phyloP scores from a whole-genome alignment of 2,888 invertebrate species.

The Ischnura elegans region DNA sequence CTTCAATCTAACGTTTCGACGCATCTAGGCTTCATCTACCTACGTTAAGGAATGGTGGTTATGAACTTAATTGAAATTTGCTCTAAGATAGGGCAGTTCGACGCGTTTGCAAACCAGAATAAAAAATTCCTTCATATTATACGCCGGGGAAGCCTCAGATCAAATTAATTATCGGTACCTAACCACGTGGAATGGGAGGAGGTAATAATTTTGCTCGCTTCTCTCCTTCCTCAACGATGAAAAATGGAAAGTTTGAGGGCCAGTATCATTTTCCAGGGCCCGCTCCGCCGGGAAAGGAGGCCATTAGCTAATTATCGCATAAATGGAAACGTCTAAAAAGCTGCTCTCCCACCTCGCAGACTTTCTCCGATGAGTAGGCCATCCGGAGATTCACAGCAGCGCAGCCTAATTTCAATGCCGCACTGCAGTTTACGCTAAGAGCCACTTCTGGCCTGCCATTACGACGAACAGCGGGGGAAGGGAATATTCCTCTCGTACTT shows the following conservation, averaged over 20 bases:
- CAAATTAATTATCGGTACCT: no score
- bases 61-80: no score
- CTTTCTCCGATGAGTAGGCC: background rate
- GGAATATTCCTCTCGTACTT: background rate
- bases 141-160: no score
- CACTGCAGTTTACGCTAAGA: background rate
- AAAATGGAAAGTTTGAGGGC: background rate
- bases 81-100: no score
- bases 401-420: slow-evolving; percentile 23
- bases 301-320: slow-evolving; percentile 34
- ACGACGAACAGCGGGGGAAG: background rate
- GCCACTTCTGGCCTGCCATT: background rate
- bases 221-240: background rate
- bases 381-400: background rate
- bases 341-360: background rate
- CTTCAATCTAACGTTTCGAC: no score
- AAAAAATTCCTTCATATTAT: no score
- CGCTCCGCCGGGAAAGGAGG: background rate
- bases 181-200: background rate
- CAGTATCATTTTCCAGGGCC: background rate
- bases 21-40: no score
- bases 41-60: no score
- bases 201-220: background rate
- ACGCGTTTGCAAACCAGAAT: no score
- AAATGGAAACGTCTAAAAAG: background rate